Base-by-base conservation (phyloP, 35 echinoderm and acorn worm genomes). In the Strongylocentrotus purpuratus region DNA sequence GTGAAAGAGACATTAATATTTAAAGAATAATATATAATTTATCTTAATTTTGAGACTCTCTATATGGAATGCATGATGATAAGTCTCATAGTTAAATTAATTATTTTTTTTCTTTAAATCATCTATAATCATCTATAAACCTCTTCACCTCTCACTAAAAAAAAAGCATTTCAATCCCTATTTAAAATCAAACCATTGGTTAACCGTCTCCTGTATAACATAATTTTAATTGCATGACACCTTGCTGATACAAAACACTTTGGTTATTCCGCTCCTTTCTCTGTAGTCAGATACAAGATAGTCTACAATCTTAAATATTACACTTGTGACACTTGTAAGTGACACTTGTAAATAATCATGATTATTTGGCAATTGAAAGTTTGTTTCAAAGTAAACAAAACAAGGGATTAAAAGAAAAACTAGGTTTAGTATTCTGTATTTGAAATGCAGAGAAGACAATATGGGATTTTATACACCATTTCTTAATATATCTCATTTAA, bases 11-110 rank as follows among this genome's bases (percentile, higher is more conserved):
- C 33, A 89, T 7, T 89, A 12, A 89, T 11, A 89, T 45, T 89
- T 18, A 45, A 89, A 89, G 2, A 89, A 89, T 15, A 89, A 89
- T 86, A 89, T 89, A 33, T 89, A 18, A 45, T 45, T 18, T 45
- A 45, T 20, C 12, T 33, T 33, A 46, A 45, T 45, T 3, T 5
- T 13, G 87, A 89, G 87, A 89, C 32, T 18, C 12, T 46, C 32
- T 89, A 89, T 32, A 87, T 89, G 87, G 87, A 89, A 89, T 89
- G 87, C 87, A 89, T 89, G 33, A 89, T 89, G 12, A 89, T 89
- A 78, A n/a, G 6, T 78, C 65, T 78, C 65, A 12, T 13, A 7
- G 22, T 78, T n/a, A n/a, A 78, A 78, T 78, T 22, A 78, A 78
- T 78, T 78, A 5, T n/a, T 59, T 59, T 59, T 17, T 59, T 41